Percentiles rank a stretch among this genome's conserved stretches.
Evolutionary conservation across 2,113 vertebrate species (phyloP).

Genomic region (Solenodon paradoxus): DNA sequence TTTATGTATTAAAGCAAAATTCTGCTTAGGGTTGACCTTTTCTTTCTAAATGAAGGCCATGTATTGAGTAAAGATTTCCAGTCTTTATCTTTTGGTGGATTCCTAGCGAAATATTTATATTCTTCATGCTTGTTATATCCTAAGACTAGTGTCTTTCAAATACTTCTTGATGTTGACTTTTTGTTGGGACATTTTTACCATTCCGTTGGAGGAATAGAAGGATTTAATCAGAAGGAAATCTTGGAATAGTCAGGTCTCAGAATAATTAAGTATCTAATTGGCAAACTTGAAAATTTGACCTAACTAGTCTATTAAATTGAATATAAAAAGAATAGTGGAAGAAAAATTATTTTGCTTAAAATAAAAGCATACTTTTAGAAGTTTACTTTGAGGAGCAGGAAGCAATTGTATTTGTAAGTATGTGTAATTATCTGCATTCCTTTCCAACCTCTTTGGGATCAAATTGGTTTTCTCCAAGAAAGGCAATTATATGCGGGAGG

Average conservation of each 20-base stretch:
- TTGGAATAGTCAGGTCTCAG: conserved; percentile 9
- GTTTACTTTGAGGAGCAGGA: conserved; percentile 65
- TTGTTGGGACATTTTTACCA: not conserved
- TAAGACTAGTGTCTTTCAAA: not conserved
- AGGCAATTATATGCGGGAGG: conserved; percentile 65
- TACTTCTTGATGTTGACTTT: conserved; percentile 39
- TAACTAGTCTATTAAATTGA: conserved; percentile 10
- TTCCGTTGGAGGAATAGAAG: not conserved
- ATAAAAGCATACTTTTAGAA: conserved; percentile 57
- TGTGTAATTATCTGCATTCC: conserved; percentile 70
- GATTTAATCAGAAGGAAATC: conserved; percentile 34
- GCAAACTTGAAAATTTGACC: not conserved
- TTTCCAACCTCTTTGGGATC: conserved; percentile 59
- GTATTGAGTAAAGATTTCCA: not conserved
- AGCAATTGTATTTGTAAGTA: conserved; percentile 59
- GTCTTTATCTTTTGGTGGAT: not conserved
- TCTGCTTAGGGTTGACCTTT: not conserved
- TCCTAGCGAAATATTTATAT: not conserved
- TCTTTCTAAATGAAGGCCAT: not conserved
- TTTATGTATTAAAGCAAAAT: not conserved
- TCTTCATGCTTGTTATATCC: not conserved
- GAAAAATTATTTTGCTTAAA: conserved; percentile 55
- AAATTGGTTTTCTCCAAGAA: conserved; percentile 70
- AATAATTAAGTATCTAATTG: conserved; percentile 41
- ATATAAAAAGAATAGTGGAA: conserved; percentile 29